Evolutionary conservation across 1,140 invertebrate genomes (phyloP).

Genomic region (Polypedilum pembai): DNA sequence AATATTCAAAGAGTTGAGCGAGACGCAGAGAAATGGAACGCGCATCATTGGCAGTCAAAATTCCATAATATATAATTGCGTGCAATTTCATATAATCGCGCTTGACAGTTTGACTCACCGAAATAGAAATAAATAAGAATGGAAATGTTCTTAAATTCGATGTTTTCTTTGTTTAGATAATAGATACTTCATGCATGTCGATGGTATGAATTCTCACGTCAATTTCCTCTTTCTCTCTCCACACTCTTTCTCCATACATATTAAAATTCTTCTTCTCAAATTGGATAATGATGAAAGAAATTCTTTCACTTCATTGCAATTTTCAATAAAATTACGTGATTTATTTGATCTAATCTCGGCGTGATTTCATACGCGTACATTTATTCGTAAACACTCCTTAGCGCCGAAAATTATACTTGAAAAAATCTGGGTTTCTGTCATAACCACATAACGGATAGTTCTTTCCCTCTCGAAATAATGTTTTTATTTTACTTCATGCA

Average conservation of each 20-base stretch:
- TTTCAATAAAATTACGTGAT: neutral
- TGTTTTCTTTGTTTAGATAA: constrained; percentile 16
- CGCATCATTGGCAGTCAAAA: neutral
- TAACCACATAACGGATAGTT: neutral
- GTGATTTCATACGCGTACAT: neutral
- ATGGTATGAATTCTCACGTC: neutral
- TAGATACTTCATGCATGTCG: neutral
- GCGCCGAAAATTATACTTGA: neutral
- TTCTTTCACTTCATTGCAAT: neutral
- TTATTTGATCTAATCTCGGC: constrained; percentile 21
- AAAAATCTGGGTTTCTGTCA: constrained; percentile 3
- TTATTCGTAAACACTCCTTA: neutral
- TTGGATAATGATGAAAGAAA: neutral
- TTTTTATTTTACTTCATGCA: neutral
- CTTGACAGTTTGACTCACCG: neutral
- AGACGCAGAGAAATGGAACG: neutral
- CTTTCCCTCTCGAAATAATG: neutral
- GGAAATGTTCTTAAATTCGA: constrained; percentile 13
- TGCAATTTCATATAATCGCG: neutral
- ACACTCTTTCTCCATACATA: too few relatives aligned
- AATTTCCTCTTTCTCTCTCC: neutral
- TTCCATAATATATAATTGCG: neutral
- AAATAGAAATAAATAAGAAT: neutral
- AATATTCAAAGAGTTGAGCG: neutral
- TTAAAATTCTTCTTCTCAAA: neutral